A percentile compares a stretch with the other conserved stretches of the same genome.
Evolutionary conservation across 2,797 vertebrate species (phyloP).

Genomic region (Cuculus canorus): DNA sequence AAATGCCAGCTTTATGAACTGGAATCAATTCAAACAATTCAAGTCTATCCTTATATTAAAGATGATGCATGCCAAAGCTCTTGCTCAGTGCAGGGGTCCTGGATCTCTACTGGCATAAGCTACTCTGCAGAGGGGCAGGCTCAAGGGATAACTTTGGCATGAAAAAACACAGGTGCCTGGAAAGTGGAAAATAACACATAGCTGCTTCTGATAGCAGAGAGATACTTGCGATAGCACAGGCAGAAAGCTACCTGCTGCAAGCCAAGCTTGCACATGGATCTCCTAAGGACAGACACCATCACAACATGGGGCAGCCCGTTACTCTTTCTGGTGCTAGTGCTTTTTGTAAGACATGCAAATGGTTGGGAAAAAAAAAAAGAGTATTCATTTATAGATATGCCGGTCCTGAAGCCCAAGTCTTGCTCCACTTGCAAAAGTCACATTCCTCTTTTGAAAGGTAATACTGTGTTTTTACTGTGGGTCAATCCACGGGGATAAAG

Average conservation of each 20-base stretch:
- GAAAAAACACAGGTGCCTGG: background rate
- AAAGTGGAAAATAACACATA: background rate
- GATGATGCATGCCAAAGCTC: background rate
- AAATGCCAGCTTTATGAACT: slow-evolving; percentile 1
- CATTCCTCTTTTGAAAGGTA: background rate
- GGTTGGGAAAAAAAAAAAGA: background rate
- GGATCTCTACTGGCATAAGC: background rate
- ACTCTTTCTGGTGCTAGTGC: background rate
- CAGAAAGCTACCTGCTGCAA: background rate
- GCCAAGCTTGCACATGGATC: background rate
- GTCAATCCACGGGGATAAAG: background rate
- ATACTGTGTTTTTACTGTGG: background rate
- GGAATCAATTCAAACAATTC: background rate
- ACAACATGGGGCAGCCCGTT: background rate
- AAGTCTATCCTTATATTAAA: background rate
- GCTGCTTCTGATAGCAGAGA: background rate
- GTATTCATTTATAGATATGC: background rate
- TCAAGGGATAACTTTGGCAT: background rate
- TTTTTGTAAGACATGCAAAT: background rate
- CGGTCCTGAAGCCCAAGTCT: background rate
- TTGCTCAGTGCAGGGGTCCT: background rate
- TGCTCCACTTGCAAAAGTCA: background rate
- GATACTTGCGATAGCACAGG: background rate
- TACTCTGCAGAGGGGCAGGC: background rate
- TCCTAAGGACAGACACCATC: background rate